Evolutionary conservation across 2,888 invertebrate genomes (phyloP), one percentile per base, ranked within the genome.

Genomic region (Capitulum mitella): DNA sequence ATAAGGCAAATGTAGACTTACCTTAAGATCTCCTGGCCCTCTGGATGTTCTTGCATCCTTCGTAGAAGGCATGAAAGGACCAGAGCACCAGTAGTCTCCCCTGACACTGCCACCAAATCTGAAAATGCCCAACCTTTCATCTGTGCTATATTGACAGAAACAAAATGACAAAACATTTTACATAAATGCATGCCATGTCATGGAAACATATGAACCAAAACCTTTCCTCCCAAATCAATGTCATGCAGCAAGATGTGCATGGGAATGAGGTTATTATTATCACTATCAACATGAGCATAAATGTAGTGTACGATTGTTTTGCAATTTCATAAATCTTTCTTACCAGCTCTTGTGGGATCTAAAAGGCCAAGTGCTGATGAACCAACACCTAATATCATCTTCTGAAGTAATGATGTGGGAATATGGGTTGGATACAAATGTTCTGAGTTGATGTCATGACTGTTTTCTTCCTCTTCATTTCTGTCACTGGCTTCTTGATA

Each of bases 71-170:
- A 88, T 81, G 87, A 87, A 10, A 97, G 87, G 5, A 96, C 93
- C 76, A 85, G 85, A 61, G 84, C 83, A 75, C 91, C 97, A 19
- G 97, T 95, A 0, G 95, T 93, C 87, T 98, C 98, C 0, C 96
- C 97, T 82, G 97, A 89, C 82, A 95, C 93, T 37, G 97, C 96
- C 82, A 98, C 94, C 94, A 97, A 95, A 85, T 98, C 97, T 88
- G 83, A n/a, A 58, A 58, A 19, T 46, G 8, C 46, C 8, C 46
- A 46, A 14, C 46, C 14, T 46, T 46, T 8, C 46, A 46, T 12
- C 8, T 46, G 14, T 46, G 8, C 8, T 12, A 12, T 46, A 14
- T 8, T 46, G 46, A 14, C 46, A 46, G 14, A 14, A 8, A 46
- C 8, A 46, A 46, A 14, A 46, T 12, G 46, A 8, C 14, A 46